phyloP scores from a whole-genome alignment of 1,140 invertebrate species.

The Coelopa frigida region DNA sequence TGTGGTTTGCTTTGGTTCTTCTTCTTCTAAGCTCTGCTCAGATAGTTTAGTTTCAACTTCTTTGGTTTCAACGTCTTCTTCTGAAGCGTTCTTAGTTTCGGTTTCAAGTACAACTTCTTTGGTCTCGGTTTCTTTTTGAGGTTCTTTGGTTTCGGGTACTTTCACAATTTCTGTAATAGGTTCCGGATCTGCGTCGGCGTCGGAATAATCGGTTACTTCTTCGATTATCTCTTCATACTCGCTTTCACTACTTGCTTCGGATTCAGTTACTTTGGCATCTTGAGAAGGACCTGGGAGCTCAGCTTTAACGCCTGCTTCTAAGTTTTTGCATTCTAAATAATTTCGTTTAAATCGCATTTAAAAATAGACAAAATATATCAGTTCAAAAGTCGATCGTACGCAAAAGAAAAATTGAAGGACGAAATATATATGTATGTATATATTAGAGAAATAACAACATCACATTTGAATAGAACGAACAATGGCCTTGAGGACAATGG shows the following conservation, averaged over 20 bases:
- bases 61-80: not conserved
- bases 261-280: slow-evolving; percentile 17
- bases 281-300: slow-evolving; percentile 23
- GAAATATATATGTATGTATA: no score
- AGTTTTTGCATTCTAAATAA: slow-evolving; percentile 27
- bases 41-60: slow-evolving; percentile 3
- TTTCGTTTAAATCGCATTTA: slow-evolving; percentile 6
- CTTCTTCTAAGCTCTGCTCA: no score
- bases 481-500: no score
- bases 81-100: not conserved
- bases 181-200: slow-evolving; percentile 27
- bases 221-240: slow-evolving; percentile 44
- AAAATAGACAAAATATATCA: not conserved
- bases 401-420: no score
- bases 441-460: no score
- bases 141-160: not conserved
- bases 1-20: no score
- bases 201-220: slow-evolving; percentile 38
- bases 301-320: slow-evolving; percentile 15
- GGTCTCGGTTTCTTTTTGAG: not conserved
- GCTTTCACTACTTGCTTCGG: slow-evolving; percentile 38
- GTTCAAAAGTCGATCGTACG: no score
- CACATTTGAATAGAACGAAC: no score
- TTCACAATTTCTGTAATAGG: not conserved
- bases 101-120: not conserved